Conservation (phyloP, 2,113 vertebrate genomes). For the Stictonetta naevosa region DNA sequence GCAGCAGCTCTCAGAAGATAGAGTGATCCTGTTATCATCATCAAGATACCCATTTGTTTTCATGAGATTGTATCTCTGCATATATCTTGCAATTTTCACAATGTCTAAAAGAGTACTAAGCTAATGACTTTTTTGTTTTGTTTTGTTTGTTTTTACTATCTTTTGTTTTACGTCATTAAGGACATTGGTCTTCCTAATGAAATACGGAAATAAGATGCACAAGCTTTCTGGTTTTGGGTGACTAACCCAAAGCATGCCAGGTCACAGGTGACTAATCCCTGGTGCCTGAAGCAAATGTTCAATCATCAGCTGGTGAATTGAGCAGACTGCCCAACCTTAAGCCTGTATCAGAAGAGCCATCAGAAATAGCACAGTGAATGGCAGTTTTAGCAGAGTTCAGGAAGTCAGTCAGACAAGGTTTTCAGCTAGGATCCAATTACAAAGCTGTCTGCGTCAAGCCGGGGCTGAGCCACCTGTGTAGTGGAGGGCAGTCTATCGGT, state of each 20-base stretch:
- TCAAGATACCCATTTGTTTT: neutral
- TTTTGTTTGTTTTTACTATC: neutral
- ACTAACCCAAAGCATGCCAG: neutral
- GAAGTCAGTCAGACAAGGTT: slow-evolving; percentile 26
- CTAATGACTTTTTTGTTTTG: neutral
- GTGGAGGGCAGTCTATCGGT: neutral
- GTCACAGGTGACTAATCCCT: neutral
- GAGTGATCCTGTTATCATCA: neutral
- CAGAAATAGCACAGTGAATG: neutral
- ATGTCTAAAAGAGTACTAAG: neutral
- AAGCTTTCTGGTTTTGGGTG: neutral
- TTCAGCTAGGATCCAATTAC: slow-evolving; percentile 32
- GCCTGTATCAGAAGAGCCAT: neutral
- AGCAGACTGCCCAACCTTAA: slow-evolving; percentile 14
- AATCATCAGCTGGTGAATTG: neutral
- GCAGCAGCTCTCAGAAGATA: neutral
- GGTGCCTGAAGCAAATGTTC: slow-evolving; percentile 13
- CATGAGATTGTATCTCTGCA: neutral
- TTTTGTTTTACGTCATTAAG: neutral
- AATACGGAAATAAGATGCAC: neutral
- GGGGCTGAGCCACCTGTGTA: neutral
- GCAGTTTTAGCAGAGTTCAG: slow-evolving; percentile 7
- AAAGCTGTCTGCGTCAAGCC: slow-evolving; percentile 26
- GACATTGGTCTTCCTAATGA: neutral
- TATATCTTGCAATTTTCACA: neutral